Conservation (phyloP, 2,113 vertebrate genomes). For the Laterallus jamaicensis region DNA sequence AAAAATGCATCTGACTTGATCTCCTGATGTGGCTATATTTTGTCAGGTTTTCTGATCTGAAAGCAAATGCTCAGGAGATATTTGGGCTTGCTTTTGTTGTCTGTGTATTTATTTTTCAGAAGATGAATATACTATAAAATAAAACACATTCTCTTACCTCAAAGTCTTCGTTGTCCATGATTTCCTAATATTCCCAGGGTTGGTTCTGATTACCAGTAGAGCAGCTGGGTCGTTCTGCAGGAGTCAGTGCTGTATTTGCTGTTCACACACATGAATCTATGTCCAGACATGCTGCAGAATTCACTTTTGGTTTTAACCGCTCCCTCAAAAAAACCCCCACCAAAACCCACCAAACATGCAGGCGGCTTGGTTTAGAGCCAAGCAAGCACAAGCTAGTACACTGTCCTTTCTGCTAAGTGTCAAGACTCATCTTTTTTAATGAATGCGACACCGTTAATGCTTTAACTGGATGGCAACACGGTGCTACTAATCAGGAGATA, state of each 20-base stretch:
- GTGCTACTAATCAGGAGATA: not conserved
- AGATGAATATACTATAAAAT: not conserved
- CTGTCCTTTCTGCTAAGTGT: not conserved
- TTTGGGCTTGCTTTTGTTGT: not conserved
- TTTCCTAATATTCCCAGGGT: not conserved
- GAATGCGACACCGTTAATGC: fast-evolving
- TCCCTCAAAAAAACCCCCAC: too few species aligned
- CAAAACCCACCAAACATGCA: not conserved
- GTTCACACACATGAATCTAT: not conserved
- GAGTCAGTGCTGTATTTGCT: not conserved
- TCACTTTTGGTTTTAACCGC: not conserved
- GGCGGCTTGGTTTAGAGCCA: not conserved
- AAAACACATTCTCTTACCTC: not conserved
- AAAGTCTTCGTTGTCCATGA: not conserved
- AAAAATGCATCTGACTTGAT: not conserved
- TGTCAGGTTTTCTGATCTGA: not conserved
- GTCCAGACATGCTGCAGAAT: not conserved
- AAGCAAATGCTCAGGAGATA: not conserved
- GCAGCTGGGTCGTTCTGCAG: not conserved
- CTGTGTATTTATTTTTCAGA: not conserved
- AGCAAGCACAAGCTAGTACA: not conserved
- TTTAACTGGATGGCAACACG: not conserved
- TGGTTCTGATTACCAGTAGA: not conserved
- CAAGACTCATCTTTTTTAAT: fast-evolving
- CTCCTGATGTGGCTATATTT: not conserved